These are phyloP conservation scores for Chrysolina oricalcia DNA, from an alignment of 2,888 invertebrate genomes.

Conservation along the genomic window DNA sequence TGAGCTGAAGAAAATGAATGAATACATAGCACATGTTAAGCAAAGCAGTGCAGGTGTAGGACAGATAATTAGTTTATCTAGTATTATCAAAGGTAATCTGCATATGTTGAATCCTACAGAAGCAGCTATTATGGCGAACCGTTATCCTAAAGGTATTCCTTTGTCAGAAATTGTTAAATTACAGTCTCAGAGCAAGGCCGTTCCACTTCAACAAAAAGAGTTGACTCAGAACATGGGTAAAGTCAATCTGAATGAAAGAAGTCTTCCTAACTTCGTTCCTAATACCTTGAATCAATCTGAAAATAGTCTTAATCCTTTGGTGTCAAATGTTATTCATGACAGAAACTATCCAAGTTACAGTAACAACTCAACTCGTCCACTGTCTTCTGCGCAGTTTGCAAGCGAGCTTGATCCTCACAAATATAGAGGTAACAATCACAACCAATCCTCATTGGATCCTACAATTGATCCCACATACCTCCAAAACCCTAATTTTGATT, in stretches of 20 bases:
- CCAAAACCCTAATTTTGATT: conserved; percentile 55
- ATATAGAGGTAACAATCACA: conserved; percentile 23
- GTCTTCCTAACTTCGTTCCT: conserved; percentile 37
- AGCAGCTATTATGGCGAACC: conserved; percentile 61
- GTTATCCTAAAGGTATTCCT: conserved; percentile 61
- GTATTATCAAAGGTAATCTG: conserved; percentile 57
- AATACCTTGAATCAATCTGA: conserved; percentile 35
- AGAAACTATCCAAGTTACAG: conserved; percentile 48
- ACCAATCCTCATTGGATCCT: conserved; percentile 31
- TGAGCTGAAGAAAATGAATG: conserved; percentile 69
- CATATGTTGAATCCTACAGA: conserved; percentile 54
- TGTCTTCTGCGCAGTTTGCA: conserved; percentile 43
- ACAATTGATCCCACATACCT: conserved; percentile 48
- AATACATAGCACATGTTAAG: conserved; percentile 70
- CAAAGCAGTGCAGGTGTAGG: conserved; percentile 69
- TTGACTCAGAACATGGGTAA: conserved; percentile 43
- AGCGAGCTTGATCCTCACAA: conserved; percentile 38
- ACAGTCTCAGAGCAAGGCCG: conserved; percentile 56
- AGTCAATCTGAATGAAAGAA: conserved; percentile 41
- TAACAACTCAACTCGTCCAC: conserved; percentile 34
- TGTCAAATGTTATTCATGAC: conserved; percentile 35
- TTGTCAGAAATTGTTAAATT: conserved; percentile 64
- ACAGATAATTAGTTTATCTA: conserved; percentile 63
- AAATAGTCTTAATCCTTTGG: conserved; percentile 34
- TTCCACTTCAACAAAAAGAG: conserved; percentile 28